Base-by-base conservation (phyloP, 2,888 invertebrate species). In the Andrena hattorfiana region DNA sequence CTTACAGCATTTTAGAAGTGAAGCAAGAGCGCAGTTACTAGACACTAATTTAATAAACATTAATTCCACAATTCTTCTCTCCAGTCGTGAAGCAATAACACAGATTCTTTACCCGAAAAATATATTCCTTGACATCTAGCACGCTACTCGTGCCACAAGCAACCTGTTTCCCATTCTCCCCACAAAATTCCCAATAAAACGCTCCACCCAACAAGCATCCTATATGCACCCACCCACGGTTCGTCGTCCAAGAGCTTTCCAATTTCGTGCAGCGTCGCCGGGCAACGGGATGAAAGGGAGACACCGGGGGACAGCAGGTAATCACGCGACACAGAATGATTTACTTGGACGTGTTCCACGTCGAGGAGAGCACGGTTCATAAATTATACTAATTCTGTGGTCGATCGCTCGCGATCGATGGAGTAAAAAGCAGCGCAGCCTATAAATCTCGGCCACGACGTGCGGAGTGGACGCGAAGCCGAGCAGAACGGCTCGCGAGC, bases 241-340 rank as follows among this genome's bases (percentile, higher is more conserved):
- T 32, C 48, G 32, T 16, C 76, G 30, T 26, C 35, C 1, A 42
- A 60, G 56, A 68, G n/a, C 28, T 7, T 8, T 42, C 35, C 62
- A 54, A 69, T 70, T 67, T 49, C 74, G 59, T 32, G 49, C 69
- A 48, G 20, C 49, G 67, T 64, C 62, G 75, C 75, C 56, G 13
- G 10, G n/a, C 28, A 26, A 10, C 67, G 60, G 73, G 32, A 51
- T 54, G 63, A 59, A 60, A 68, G 48, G 23, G 23, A 59, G 51
- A 64, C 48, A 54, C 63, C 42, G 16, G 42, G 59, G 69, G 81
- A 83, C 73, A 69, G 69, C 74, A 62, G 74, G 68, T 74, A 82
- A 84, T 83, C 82, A 70, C 73, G 81, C 81, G 74, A 77, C 75
- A 76, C 75, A 54, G 74, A 56, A 66, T 77, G 83, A 77, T 83